A percentile compares a stretch with the other conserved stretches of the same genome.
phyloP scores from a whole-genome alignment of 2,797 vertebrate species.

The Phataginus tetradactyla region DNA sequence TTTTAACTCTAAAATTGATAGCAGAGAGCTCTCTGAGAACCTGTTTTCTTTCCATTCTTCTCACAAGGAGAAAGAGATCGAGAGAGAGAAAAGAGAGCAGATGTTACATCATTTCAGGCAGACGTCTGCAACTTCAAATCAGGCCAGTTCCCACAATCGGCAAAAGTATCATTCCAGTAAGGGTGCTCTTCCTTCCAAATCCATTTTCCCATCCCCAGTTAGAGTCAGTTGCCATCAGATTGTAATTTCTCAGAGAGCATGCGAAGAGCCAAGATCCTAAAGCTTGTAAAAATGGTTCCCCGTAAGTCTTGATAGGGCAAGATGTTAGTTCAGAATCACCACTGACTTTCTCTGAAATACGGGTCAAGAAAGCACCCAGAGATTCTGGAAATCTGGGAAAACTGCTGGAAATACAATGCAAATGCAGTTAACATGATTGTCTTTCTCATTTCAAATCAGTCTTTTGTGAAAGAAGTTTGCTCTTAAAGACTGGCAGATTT shows the following conservation, averaged over 20 bases:
- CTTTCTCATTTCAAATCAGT: slow-evolving; percentile 23
- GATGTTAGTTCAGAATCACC: not conserved
- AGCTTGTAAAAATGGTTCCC: slow-evolving; percentile 7
- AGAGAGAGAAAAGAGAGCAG: not conserved
- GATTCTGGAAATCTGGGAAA: not conserved
- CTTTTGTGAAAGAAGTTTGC: slow-evolving; percentile 27
- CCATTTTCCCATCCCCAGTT: not conserved
- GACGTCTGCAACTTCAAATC: not conserved
- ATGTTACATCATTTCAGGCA: not conserved
- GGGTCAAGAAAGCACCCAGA: not conserved
- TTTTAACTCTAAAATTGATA: not conserved
- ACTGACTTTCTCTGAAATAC: not conserved
- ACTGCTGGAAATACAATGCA: not conserved
- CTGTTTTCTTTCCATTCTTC: not conserved
- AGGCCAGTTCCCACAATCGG: not conserved
- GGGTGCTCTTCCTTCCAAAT: not conserved
- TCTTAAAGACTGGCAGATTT: not conserved
- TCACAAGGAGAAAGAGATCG: not conserved
- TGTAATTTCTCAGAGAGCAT: slow-evolving; percentile 5
- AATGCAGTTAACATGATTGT: not conserved
- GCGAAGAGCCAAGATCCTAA: not conserved
- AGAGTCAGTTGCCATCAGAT: not conserved
- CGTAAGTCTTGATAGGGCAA: not conserved
- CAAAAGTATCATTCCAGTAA: slow-evolving; percentile 9
- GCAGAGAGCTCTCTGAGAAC: not conserved